Evolutionary conservation across 2,113 vertebrate genomes (phyloP), one percentile per base, ranked within the genome.

Genomic region (Peromyscus maniculatus): DNA sequence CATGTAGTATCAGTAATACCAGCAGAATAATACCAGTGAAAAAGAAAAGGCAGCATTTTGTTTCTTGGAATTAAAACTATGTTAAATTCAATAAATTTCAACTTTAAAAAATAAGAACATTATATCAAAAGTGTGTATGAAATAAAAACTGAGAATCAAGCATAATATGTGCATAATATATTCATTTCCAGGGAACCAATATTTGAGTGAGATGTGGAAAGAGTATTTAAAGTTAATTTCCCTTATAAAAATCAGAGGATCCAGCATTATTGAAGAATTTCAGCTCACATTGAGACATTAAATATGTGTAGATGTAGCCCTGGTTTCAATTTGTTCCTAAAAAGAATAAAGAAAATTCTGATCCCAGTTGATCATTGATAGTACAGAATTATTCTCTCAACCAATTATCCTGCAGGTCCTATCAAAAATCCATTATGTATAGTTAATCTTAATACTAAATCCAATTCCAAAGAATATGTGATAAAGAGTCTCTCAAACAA

Each of bases 401-500:
- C 46, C 93, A 93, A 66, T 97, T 97, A 96, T 95, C 67, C 67
- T 59, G 15, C 13, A 93, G 31, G 72, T 83, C 43, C 80, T 95
- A 97, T 96, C 22, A 95, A 97, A 97, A 98, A 91, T 79, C 87
- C 52, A 95, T 93, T 94, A 96, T 89, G 33, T 86, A 39, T 79
- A 77, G 74, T 93, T 97, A 95, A 97, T 96, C 80, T 92, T 97
- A 95, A 96, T 78, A 69, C 36, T 92, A 95, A 97, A 93, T 93
- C 79, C 75, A 87, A 46, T 97, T 97, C 97, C 75, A 98, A 96
- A 96, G 66, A 97, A 92, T 92, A 90, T 93, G 52, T 91, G 80
- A 97, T 96, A 94, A 91, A 97, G 91, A 93, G 77, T 91, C 75
- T 97, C 72, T 97, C 92, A 92, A 97, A 93, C 89, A 97, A 96